Evolutionary conservation across 2,797 vertebrate genomes (phyloP), one percentile per base, ranked within the genome.

Genomic region (Xerus rutilus): DNA sequence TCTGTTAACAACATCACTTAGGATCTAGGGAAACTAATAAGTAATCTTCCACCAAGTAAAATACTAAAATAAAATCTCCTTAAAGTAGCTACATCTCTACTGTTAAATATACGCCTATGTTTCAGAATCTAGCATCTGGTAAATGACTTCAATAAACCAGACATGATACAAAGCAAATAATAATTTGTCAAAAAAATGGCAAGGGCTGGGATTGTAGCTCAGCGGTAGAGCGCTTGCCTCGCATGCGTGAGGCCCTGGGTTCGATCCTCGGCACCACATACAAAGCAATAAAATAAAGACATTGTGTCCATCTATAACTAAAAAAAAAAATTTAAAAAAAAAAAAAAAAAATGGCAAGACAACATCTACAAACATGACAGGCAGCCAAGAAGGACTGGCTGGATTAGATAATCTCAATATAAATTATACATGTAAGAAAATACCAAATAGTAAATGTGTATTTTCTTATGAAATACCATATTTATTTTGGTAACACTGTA

Each of bases 111-210:
- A 93, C 18, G 15, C 3, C 28, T 86, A 62, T 62, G 54, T 96
- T 72, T 92, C 45, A 91, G 30, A 62, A 92, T 17, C 54, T 77
- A 86, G 21, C 32, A 74, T 47, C 30, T 89, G 25, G 15, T 62
- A 89, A 96, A 52, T 7, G 59, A 92, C 18, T 59, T 87, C 74
- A 93, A 57, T 73, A 83, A 96, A 84, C 57, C 54, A 77, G 8
- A 43, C 25, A 76, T n/a, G 21, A 73, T 13, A 92, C 11, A 87
- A 78, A 93, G 81, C 9, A 72, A 93, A 65, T 8, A 89, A 32
- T 78, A 89, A 18, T 77, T 67, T 84, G 11, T 77, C 49, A 52
- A 52, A 52, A 52, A 47, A 47, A 47, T 0, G n/a, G 30, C 32
- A 94, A 39, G 28, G n/a, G n/a, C n/a, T n/a, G n/a, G n/a, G n/a